Percentiles rank a stretch among this genome's conserved stretches.
phyloP scores from a whole-genome alignment of 2,888 invertebrate species.

The Dascillus cervinus region DNA sequence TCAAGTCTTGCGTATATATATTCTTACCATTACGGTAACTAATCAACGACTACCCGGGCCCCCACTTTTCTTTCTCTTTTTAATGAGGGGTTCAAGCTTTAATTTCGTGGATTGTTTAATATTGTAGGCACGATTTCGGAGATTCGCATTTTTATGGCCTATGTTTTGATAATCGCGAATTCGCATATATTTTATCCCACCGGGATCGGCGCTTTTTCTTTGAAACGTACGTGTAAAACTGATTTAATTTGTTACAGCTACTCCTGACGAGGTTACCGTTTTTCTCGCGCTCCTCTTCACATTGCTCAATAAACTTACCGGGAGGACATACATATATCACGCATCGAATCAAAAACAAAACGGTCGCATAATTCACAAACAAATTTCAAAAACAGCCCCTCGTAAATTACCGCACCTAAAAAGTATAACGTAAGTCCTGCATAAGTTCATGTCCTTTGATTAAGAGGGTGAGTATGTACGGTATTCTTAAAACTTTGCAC shows the following conservation, averaged over 20 bases:
- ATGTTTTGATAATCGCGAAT: slow-evolving; percentile 19
- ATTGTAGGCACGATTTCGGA: slow-evolving; percentile 27
- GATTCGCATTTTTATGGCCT: slow-evolving; percentile 19
- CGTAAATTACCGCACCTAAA: slow-evolving; percentile 15
- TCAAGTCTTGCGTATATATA: slow-evolving; percentile 39
- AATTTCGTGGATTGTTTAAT: slow-evolving; percentile 32
- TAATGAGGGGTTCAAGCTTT: slow-evolving; percentile 34
- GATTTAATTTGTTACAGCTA: too few relatives aligned
- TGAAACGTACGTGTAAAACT: too few relatives aligned
- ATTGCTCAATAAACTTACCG: too few relatives aligned
- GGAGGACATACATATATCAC: slow-evolving; percentile 12
- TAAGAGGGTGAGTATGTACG: slow-evolving; percentile 26
- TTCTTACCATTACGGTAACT: slow-evolving; percentile 38
- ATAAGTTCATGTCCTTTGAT: slow-evolving; percentile 21
- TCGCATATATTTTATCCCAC: slow-evolving; percentile 1
- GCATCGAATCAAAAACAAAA: too few relatives aligned
- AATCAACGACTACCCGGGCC: slow-evolving; percentile 36
- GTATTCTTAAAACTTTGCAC: slow-evolving; percentile 26
- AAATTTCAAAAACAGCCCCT: slow-evolving; percentile 14
- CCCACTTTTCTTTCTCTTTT: slow-evolving; percentile 34
- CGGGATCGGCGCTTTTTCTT: too few relatives aligned
- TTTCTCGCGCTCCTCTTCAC: too few relatives aligned
- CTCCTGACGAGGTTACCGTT: too few relatives aligned
- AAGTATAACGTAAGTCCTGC: slow-evolving; percentile 18
- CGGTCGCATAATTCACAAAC: slow-evolving; percentile 14